Conservation (phyloP, 2,888 invertebrate genomes). For the Loripinus fragilis region DNA sequence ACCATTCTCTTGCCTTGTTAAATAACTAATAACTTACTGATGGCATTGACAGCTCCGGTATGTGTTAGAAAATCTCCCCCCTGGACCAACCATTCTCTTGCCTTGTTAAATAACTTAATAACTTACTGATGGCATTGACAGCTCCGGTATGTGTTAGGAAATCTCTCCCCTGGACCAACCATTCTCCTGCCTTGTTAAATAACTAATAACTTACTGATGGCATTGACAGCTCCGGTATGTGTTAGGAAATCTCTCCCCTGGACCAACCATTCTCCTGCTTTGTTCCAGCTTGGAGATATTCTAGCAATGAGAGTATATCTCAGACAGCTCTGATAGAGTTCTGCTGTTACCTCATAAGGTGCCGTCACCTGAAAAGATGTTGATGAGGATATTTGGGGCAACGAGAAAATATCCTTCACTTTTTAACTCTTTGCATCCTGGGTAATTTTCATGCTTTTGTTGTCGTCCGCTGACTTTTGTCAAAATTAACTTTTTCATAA, state of each 20-base stretch:
- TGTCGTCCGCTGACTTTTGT: no score
- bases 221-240: slow-evolving; percentile 68
- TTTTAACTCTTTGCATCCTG: no score
- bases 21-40: no score
- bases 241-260: slow-evolving; percentile 77
- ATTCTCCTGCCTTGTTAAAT: slow-evolving; percentile 79
- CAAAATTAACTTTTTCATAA: no score
- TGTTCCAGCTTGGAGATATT: slow-evolving; percentile 80
- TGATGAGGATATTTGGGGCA: no score
- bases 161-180: slow-evolving; percentile 77
- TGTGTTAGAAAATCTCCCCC: slow-evolving; percentile 75
- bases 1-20: slow-evolving; percentile 78
- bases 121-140: slow-evolving; percentile 74
- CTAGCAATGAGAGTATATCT: slow-evolving; percentile 75
- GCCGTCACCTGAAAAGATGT: slow-evolving; percentile 64
- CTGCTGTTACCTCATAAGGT: slow-evolving; percentile 68
- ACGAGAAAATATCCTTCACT: no score
- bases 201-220: slow-evolving; percentile 77
- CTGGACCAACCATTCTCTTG: slow-evolving; percentile 77
- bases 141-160: slow-evolving; percentile 69
- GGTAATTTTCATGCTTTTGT: no score
- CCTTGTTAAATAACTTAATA: no score
- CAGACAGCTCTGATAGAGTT: slow-evolving; percentile 75
- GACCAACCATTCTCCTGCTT: slow-evolving; percentile 76
- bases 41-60: slow-evolving; percentile 69